A percentile compares a stretch with the other conserved stretches of the same genome.
Conservation (phyloP, 2,113 vertebrate species). For the Genyomyrus donnyi region DNA sequence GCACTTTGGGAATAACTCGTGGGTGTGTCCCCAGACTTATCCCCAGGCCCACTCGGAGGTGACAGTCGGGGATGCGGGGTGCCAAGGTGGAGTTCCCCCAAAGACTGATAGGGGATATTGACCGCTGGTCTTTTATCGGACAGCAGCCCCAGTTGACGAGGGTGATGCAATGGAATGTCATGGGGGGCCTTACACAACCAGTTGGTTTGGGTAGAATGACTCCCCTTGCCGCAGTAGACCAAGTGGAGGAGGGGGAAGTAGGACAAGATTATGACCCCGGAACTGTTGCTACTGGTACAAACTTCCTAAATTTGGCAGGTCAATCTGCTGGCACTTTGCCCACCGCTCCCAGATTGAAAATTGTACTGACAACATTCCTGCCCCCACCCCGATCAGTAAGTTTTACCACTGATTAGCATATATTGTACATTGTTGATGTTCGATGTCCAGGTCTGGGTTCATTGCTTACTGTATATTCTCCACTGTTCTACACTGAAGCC, state of each 20-base stretch:
- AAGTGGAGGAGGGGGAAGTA: neutral
- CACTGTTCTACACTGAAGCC: neutral
- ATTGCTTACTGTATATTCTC: too few species aligned
- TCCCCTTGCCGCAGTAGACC: neutral
- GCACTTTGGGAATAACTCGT: neutral
- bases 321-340: too few species aligned
- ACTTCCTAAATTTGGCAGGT: too few species aligned
- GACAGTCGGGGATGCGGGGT: neutral
- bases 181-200: neutral
- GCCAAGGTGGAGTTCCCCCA: neutral
- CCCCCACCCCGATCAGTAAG: too few species aligned
- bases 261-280: neutral
- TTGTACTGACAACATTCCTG: too few species aligned
- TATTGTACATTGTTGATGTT: too few species aligned
- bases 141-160: neutral
- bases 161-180: neutral
- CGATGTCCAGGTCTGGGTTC: too few species aligned
- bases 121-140: neutral
- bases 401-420: too few species aligned
- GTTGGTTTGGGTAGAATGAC: neutral
- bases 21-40: neutral
- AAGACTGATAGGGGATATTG: neutral
- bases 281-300: neutral
- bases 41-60: neutral
- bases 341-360: too few species aligned